Percentiles rank a stretch among this genome's conserved stretches.
Evolutionary conservation across 2,797 vertebrate genomes (phyloP).

Genomic region (Dendrocincla fuliginosa): DNA sequence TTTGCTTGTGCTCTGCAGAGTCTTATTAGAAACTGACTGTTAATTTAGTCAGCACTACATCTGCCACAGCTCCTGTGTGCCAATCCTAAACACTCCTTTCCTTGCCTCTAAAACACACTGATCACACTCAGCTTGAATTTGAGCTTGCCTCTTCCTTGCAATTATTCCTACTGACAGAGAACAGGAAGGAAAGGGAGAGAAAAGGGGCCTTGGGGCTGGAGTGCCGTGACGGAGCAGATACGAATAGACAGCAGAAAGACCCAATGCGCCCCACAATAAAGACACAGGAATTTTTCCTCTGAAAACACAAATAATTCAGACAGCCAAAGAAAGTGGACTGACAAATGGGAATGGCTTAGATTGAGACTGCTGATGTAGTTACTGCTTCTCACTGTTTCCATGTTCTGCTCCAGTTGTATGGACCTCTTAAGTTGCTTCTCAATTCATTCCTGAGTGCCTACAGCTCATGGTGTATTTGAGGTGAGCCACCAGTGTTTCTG

Average conservation of each 20-base stretch:
- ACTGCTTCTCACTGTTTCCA: not conserved
- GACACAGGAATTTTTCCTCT: not conserved
- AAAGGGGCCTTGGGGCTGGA: slow-evolving; percentile 33
- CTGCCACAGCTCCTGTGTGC: not conserved
- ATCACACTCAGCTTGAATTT: slow-evolving; percentile 32
- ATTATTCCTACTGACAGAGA: slow-evolving; percentile 54
- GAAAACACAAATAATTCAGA: slow-evolving; percentile 26
- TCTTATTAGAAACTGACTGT: not conserved
- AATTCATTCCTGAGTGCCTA: not conserved
- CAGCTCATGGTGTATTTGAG: not conserved
- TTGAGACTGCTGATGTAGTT: not conserved
- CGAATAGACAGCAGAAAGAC: slow-evolving; percentile 25
- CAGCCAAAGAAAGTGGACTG: not conserved
- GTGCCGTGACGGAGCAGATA: not conserved
- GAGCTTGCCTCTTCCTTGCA: slow-evolving; percentile 18
- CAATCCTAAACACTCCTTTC: not conserved
- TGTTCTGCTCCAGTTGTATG: not conserved
- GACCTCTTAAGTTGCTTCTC: not conserved
- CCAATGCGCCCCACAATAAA: not conserved
- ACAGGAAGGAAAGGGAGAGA: slow-evolving; percentile 40
- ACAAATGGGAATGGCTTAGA: not conserved
- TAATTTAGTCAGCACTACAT: slow-evolving; percentile 7
- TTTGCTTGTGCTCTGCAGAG: not conserved
- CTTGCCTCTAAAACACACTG: not conserved
- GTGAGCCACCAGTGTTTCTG: not conserved